Conservation (phyloP, 2,113 vertebrate genomes). For the Ailurus styani region DNA sequence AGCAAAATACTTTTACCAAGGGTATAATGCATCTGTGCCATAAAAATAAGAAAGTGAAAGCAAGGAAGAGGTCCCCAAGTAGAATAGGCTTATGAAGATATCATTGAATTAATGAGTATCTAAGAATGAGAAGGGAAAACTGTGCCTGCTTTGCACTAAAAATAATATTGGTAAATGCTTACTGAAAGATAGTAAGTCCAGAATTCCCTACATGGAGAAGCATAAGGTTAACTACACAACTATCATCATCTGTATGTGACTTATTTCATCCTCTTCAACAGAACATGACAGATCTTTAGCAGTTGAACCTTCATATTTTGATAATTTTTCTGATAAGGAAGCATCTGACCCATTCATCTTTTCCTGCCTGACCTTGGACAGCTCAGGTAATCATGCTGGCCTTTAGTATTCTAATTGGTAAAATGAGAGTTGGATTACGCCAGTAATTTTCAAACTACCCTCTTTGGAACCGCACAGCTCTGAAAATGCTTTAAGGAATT, state of each 20-base stretch:
- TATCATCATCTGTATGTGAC: not conserved
- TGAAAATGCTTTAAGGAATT: not conserved
- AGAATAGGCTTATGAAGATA: not conserved
- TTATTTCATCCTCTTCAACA: not conserved
- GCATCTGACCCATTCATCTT: not conserved
- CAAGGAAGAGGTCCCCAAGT: not conserved
- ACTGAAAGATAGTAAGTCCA: not conserved
- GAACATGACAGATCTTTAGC: not conserved
- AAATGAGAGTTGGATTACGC: not conserved
- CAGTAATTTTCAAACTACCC: not conserved
- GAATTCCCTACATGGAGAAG: not conserved
- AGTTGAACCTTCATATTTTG: not conserved
- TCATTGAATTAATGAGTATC: not conserved
- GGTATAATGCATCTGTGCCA: not conserved
- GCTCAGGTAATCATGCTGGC: not conserved
- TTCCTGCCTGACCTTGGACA: not conserved
- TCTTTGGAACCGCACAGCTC: not conserved
- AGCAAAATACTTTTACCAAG: not conserved
- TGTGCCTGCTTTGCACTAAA: not conserved
- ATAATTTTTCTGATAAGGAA: not conserved
- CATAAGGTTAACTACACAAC: not conserved
- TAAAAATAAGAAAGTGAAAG: slow-evolving; percentile 1
- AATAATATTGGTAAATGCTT: not conserved
- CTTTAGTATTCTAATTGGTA: not conserved
- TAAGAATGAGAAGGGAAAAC: not conserved